A percentile compares a stretch with the other conserved stretches of the same genome.
These are phyloP conservation scores for Panagrolaimus sp. DNA, from an alignment of 1,140 invertebrate species.

Conservation along the genomic window DNA sequence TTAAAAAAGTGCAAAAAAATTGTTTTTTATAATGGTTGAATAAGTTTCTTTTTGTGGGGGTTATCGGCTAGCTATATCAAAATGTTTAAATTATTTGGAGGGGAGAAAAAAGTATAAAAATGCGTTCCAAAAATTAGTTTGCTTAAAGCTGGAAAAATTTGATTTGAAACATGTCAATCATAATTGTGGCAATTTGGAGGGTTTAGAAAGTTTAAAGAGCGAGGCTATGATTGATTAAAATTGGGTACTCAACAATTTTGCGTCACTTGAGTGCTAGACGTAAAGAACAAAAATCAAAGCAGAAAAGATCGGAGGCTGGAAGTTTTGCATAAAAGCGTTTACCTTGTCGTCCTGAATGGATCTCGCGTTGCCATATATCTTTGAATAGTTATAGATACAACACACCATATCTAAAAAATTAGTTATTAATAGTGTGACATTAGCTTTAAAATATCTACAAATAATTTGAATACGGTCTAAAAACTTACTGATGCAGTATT, in stretches of 20 bases:
- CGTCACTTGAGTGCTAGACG: not conserved
- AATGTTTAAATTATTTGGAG: too few relatives aligned
- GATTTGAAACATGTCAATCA: not conserved
- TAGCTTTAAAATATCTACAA: too few relatives aligned
- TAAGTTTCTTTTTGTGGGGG: too few relatives aligned
- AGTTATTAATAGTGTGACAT: too few relatives aligned
- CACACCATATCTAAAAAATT: slow-evolving; percentile 38
- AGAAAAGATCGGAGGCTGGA: too few relatives aligned
- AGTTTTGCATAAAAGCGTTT: not conserved
- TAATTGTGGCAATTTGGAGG: not conserved
- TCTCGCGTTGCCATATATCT: slow-evolving; percentile 49
- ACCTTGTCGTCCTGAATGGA: slow-evolving; percentile 38
- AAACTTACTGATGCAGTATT: slow-evolving; percentile 44
- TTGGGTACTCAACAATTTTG: too few relatives aligned
- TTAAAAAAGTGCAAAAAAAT: not conserved
- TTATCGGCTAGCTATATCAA: too few relatives aligned
- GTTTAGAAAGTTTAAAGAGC: not conserved
- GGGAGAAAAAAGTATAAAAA: not conserved
- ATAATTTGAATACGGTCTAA: too few relatives aligned
- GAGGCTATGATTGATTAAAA: too few relatives aligned
- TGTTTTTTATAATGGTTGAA: too few relatives aligned
- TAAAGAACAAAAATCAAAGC: too few relatives aligned
- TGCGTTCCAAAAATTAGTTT: not conserved
- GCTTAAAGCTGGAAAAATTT: not conserved
- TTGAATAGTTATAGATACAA: slow-evolving; percentile 46